Evolutionary conservation across 1,140 invertebrate genomes (phyloP).

Genomic region (Diachasmimorpha longicaudata): DNA sequence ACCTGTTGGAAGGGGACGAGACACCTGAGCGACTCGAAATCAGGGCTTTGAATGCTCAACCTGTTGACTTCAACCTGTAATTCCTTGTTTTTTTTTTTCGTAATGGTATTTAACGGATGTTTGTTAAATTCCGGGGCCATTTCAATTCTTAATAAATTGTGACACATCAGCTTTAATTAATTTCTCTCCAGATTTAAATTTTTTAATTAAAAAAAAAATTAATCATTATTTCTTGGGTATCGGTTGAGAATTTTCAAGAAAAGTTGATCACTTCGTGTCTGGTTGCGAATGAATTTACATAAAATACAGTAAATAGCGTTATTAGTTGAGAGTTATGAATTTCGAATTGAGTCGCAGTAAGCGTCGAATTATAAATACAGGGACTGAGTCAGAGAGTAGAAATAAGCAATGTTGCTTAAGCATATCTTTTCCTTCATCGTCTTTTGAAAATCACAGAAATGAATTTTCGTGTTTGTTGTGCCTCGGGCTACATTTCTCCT

Average conservation of each 20-base stretch:
- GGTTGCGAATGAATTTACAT: no score
- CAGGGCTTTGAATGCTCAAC: not conserved
- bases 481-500: not conserved
- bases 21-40: slow-evolving; percentile 28
- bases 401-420: slow-evolving; percentile 47
- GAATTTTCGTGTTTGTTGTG: not conserved
- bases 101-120: not conserved
- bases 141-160: no score
- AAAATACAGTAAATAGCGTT: not conserved
- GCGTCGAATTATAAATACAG: slow-evolving; percentile 45
- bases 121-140: no score
- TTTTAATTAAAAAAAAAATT: no score
- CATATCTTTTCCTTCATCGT: not conserved
- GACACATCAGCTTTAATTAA: no score
- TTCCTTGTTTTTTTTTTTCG: not conserved
- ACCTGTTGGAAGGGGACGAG: slow-evolving; percentile 29
- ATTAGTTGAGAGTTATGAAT: not conserved
- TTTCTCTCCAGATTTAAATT: no score
- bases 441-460: not conserved
- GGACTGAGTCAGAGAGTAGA: slow-evolving; percentile 44
- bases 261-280: no score
- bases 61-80: slow-evolving; percentile 10
- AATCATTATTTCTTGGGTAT: not conserved
- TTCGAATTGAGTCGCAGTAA: slow-evolving; percentile 7
- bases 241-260: not conserved